Evolutionary conservation across 2,797 vertebrate species (phyloP).

Genomic region (Bothrops alternatus): DNA sequence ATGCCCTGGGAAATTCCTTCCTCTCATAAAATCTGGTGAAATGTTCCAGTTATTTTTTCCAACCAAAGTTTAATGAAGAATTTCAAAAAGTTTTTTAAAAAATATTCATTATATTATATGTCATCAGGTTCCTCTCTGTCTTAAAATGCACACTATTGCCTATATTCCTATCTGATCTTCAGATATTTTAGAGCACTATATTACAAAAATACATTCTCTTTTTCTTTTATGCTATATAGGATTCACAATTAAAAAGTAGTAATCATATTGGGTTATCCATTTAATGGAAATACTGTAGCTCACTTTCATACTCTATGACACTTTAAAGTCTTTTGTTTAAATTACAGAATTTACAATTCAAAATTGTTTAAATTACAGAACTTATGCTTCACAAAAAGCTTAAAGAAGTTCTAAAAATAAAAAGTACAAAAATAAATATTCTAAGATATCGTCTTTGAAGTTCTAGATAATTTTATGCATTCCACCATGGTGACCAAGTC

Average conservation of each 20-base stretch:
- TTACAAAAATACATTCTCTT: not conserved
- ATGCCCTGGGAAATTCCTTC: not conserved
- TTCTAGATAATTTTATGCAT: not conserved
- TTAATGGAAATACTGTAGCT: constrained; percentile 1
- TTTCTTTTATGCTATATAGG: not conserved
- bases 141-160: not conserved
- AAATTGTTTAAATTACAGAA: not conserved
- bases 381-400: not conserved
- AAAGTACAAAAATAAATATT: not conserved
- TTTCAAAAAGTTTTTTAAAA: not conserved
- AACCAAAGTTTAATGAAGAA: not conserved
- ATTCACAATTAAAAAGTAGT: not conserved
- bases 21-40: not conserved
- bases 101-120: not conserved
- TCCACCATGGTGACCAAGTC: not conserved
- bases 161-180: not conserved
- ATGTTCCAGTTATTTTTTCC: not conserved
- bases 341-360: fast-evolving
- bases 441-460: not conserved
- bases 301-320: not conserved
- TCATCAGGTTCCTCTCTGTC: not conserved
- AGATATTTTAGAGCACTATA: not conserved
- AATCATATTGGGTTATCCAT: not conserved
- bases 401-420: not conserved
- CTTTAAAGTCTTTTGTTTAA: not conserved